A percentile compares a stretch with the other conserved stretches of the same genome.
phyloP scores from a whole-genome alignment of 2,888 invertebrate genomes.

The Synanthedon myopaeformis region DNA sequence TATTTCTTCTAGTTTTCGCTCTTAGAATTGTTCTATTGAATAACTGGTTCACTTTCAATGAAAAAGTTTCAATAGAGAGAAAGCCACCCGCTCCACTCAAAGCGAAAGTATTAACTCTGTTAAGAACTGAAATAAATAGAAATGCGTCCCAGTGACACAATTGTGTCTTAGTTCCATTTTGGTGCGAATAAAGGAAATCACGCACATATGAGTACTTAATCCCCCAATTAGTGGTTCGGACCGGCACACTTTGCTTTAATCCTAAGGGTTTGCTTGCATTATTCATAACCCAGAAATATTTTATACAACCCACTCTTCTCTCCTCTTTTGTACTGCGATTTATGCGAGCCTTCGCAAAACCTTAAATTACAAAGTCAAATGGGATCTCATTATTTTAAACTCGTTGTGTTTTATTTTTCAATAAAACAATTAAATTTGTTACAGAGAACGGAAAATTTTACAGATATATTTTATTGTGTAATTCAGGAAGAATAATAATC shows the following conservation, averaged over 20 bases:
- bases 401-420: not conserved
- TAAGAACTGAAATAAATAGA: too few relatives aligned
- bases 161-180: not conserved
- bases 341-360: not conserved
- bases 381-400: not conserved
- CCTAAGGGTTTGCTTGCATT: slow-evolving; percentile 12
- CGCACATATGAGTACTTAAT: slow-evolving; percentile 11
- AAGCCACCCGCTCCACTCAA: too few relatives aligned
- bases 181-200: not conserved
- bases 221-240: slow-evolving; percentile 15
- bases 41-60: too few relatives aligned
- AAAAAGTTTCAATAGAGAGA: too few relatives aligned
- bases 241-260: slow-evolving; percentile 11
- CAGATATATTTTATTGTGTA: too few relatives aligned
- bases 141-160: not conserved
- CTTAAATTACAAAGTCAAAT: slow-evolving; percentile 1
- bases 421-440: not conserved
- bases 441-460: too few relatives aligned
- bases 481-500: too few relatives aligned
- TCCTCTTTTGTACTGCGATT: slow-evolving; percentile 11
- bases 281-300: slow-evolving; percentile 17
- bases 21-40: too few relatives aligned
- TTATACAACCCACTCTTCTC: slow-evolving; percentile 11
- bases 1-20: too few relatives aligned
- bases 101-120: too few relatives aligned